Conservation (phyloP, 2,797 vertebrate species). For the Mormyrus hasselquistii region DNA sequence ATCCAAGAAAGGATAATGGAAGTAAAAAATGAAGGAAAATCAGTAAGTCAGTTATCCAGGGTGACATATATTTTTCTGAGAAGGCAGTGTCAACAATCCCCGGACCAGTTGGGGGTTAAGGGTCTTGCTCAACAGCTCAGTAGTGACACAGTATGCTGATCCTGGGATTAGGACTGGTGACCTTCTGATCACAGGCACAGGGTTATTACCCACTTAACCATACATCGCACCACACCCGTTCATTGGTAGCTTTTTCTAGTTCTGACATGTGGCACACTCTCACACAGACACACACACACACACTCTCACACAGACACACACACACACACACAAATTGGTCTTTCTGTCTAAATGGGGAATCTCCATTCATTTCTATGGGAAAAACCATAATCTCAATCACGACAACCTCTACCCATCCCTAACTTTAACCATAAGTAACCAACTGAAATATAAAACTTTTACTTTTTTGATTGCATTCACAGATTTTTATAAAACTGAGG, state of each 20-base stretch:
- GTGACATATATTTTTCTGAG: neutral
- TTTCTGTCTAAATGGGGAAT: too few species aligned
- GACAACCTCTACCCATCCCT: too few species aligned
- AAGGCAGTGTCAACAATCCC: neutral
- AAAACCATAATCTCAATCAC: too few species aligned
- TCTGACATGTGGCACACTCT: neutral
- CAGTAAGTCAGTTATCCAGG: neutral
- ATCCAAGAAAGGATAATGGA: neutral
- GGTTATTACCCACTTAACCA: neutral
- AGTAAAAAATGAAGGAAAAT: neutral
- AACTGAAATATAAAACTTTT: too few species aligned
- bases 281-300: neutral
- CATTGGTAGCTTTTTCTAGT: neutral
- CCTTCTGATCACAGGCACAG: neutral
- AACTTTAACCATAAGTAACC: too few species aligned
- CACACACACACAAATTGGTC: too few species aligned
- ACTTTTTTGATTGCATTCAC: too few species aligned
- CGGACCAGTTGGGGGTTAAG: neutral
- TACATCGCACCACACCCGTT: neutral
- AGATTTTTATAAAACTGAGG: too few species aligned
- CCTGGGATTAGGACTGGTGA: neutral
- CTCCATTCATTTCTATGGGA: too few species aligned
- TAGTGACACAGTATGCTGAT: neutral
- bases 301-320: too few species aligned
- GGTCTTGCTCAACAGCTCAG: neutral